Base-by-base conservation (phyloP, 2,888 invertebrate genomes). In the Drosophila formosana region DNA sequence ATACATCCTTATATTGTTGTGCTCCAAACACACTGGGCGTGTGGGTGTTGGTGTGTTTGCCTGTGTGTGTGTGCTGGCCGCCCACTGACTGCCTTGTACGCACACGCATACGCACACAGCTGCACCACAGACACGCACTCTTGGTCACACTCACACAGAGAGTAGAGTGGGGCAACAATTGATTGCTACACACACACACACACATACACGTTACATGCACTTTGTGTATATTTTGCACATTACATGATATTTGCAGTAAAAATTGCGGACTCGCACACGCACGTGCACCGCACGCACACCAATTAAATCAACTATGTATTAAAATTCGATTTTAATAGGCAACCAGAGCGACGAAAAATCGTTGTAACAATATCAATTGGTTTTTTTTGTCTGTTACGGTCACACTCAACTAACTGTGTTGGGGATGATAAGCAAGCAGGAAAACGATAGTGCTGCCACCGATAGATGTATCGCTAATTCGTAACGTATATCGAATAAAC, bases 311-410 rank as follows among this genome's bases (percentile, higher is more conserved):
- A 46, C 47, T 53, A 68, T 66, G 57, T 49, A 66, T 46, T 60
- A 60, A 66, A 37, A 55, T n/a, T 43, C 46, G 23, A 63, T 60
- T 63, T 50, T 75, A 66, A 56, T 34, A 63, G 53, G 47, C 66
- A 60, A 52, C 58, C 69, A 74, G 64, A 80, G 82, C 66, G 80
- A 75, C 62, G 75, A 78, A 84, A 82, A 82, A 88, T 88, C 80
- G 82, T 82, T 82, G 77, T 77, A 73, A 78, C 62, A 80, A 82
- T 79, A 78, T 68, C 58, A 82, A 82, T 82, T 80, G 76, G 66
- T 47, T 63, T 72, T 72, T 72, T 34, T 4, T 43, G 46, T 30
- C 51, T 26, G 53, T 32, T 65, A 79, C 72, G 81, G 85, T 69
- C 80, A 75, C 80, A 79, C 80, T 57, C 6, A 3, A 13, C 11